phyloP scores from a whole-genome alignment of 1,140 invertebrate genomes.

The Drosophila repleta region DNA sequence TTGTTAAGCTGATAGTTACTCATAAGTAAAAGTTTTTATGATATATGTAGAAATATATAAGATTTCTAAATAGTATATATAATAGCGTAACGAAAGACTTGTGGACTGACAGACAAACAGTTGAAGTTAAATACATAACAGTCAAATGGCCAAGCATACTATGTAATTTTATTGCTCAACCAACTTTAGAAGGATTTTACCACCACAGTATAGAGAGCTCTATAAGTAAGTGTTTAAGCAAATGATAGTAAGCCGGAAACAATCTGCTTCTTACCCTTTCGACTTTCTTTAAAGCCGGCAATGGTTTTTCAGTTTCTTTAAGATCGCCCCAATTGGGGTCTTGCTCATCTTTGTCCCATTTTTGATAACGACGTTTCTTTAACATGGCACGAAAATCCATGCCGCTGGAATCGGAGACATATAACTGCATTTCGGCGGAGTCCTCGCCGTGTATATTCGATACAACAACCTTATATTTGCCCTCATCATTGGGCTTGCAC shows the following conservation, averaged over 20 bases:
- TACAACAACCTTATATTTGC: constrained; percentile 96
- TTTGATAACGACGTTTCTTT: constrained; percentile 97
- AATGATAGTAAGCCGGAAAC: constrained; percentile 1
- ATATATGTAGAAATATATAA: not conserved
- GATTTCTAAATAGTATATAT: too few relatives aligned
- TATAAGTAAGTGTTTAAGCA: constrained; percentile 7
- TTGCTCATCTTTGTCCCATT: constrained; percentile 95
- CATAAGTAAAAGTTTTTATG: not conserved
- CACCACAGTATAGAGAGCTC: constrained; percentile 4
- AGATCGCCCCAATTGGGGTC: constrained; percentile 96
- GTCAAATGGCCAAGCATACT: not conserved
- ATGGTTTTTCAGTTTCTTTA: constrained; percentile 95
- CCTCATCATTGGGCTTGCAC: constrained; percentile 98
- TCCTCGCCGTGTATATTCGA: constrained; percentile 97
- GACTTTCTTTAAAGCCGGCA: constrained; percentile 94
- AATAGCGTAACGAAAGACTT: not conserved
- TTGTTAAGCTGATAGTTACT: too few relatives aligned
- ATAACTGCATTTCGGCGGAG: constrained; percentile 96
- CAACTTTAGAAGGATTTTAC: not conserved
- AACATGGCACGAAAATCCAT: constrained; percentile 99
- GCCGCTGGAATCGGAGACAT: constrained; percentile 97
- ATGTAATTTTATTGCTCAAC: not conserved
- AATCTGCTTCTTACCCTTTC: constrained; percentile 90
- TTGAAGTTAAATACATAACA: not conserved
- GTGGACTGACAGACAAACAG: not conserved